phyloP scores from a whole-genome alignment of 2,797 vertebrate genomes.

The Psittacula derbiana region DNA sequence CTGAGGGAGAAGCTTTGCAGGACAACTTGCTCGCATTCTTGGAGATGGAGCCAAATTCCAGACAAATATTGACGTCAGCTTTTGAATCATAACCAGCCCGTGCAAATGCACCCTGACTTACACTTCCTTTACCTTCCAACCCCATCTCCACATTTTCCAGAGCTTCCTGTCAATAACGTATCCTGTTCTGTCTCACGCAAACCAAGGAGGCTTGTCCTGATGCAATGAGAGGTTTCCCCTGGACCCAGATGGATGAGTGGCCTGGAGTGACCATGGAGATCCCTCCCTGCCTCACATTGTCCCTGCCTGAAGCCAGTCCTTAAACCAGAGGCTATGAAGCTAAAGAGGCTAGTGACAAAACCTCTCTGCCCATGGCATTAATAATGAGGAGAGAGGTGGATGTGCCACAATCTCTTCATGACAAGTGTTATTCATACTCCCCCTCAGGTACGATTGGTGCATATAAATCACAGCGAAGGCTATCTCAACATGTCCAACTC shows the following conservation, averaged over 20 bases:
- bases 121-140: background rate
- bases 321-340: background rate
- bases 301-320: background rate
- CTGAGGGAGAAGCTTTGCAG: background rate
- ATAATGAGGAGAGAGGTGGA: background rate
- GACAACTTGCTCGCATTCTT: background rate
- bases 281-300: background rate
- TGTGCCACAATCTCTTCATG: background rate
- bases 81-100: background rate
- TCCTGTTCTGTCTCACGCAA: background rate
- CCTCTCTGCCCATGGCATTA: background rate
- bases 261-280: background rate
- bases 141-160: background rate
- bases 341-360: background rate
- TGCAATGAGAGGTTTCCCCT: background rate
- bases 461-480: background rate
- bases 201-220: background rate
- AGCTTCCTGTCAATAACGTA: background rate
- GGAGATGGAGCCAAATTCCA: background rate
- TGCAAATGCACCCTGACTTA: background rate
- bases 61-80: constrained; percentile 3
- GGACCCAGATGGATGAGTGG: background rate
- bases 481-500: background rate
- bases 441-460: background rate
- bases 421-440: background rate